Base-by-base conservation (phyloP, 2,113 vertebrate genomes). In the Oncorhynchus tshawytscha region DNA sequence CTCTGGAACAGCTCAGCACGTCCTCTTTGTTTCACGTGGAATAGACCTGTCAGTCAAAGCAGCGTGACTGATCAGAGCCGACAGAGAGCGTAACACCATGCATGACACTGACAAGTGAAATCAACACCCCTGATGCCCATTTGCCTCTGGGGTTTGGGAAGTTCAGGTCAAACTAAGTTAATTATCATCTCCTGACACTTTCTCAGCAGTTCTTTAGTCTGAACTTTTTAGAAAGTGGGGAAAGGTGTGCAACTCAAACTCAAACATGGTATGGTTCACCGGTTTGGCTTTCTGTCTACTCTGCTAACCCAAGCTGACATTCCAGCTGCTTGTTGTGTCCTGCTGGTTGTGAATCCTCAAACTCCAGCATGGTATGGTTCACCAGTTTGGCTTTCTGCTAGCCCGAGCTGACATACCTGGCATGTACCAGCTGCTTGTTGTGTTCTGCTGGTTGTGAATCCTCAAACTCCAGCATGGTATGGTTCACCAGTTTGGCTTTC, bases 91-190 rank as follows among this genome's bases (percentile, higher is more conserved):
- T 64, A 71, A 77, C 51, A 54, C 51, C 51, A 54, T 54, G 51
- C 15, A 4, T 54, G 51, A 54, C 51, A 54, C 51, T 54, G 15
- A 54, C 57, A 49, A 75, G 78, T 87, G 85, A 86, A 45, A 85
- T n/a, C 71, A 87, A 87, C 83, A 70, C 82, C 90, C 87, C 85
- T 87, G 80, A 92, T 82, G 72, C 72, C 76, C 27, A 45, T 24
- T 81, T 81, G 75, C 71, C 79, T 81, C 60, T 18, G 51, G 51
- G 51, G 3, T 54, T 78, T 82, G 81, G 82, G 83, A 84, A 81
- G 75, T 83, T 88, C 77, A 62, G 71, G 78, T 75, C 76, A 77
- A 84, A 85, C 78, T 84, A 86, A 90, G 84, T 87, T 82, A 78
- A 90, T 92, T 88, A 89, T 73, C 85, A 79, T 83, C 75, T 71